Evolutionary conservation across 2,888 invertebrate species (phyloP).

Genomic region (Mythimna impura): DNA sequence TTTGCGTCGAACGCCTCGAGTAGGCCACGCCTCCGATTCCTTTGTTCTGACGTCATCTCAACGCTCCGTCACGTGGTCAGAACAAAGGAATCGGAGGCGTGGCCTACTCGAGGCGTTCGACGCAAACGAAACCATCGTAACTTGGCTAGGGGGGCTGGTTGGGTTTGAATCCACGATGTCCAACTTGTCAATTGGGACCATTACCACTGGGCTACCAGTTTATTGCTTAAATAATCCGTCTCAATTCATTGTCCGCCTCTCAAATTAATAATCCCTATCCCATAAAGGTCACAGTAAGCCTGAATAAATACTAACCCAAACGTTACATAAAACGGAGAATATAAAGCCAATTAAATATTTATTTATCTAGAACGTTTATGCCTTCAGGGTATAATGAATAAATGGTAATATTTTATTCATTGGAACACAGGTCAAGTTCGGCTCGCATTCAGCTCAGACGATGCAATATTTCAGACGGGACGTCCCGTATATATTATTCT

Average conservation of each 20-base stretch:
- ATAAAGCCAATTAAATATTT: conserved; percentile 62
- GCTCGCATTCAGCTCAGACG: conserved; percentile 50
- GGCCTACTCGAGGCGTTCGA: no score
- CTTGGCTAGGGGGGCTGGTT: no score
- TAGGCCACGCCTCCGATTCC: no score
- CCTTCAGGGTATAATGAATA: conserved; percentile 64
- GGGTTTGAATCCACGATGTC: no score
- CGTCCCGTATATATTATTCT: conserved; percentile 75
- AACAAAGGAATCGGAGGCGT: no score
- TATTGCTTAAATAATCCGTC: conserved; percentile 5
- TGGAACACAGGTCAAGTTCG: conserved; percentile 64
- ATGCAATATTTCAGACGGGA: conserved; percentile 71
- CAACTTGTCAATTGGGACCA: no score
- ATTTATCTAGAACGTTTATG: conserved; percentile 54
- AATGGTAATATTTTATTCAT: conserved; percentile 68
- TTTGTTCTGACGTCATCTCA: no score
- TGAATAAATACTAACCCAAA: conserved; percentile 48
- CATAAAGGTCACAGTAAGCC: conserved; percentile 28
- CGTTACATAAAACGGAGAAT: conserved; percentile 40
- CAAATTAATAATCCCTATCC: conserved; percentile 35
- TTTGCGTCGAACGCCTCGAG: no score
- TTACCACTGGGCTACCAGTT: no score
- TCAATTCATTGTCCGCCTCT: conserved; percentile 17
- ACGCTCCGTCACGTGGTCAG: no score
- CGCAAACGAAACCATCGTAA: no score